Percentiles rank a stretch among this genome's conserved stretches.
phyloP scores from a whole-genome alignment of 2,113 vertebrate species.

The Mobula hypostoma region DNA sequence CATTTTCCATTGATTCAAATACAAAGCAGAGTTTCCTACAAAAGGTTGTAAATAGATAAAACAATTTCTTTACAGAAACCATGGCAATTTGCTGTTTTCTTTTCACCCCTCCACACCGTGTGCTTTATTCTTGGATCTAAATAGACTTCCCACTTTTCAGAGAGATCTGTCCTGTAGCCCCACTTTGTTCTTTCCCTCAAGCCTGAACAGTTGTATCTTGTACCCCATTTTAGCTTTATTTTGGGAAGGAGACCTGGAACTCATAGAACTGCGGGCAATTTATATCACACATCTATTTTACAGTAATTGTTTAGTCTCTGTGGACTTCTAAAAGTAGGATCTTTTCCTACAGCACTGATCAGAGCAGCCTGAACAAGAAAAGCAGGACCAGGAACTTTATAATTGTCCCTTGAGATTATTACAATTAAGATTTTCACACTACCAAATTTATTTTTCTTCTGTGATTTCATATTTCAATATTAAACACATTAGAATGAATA shows the following conservation, averaged over 20 bases:
- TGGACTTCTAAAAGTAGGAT: conserved; percentile 11
- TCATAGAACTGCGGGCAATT: not conserved
- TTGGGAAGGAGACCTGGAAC: not conserved
- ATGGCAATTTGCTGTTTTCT: not conserved
- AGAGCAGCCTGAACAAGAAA: not conserved
- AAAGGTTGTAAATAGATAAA: conserved; percentile 21
- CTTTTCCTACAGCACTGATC: not conserved
- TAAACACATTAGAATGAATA: not conserved
- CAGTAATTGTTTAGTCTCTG: not conserved
- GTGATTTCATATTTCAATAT: not conserved
- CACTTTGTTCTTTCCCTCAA: not conserved
- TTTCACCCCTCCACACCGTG: not conserved
- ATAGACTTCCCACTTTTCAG: not conserved
- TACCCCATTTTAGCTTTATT: not conserved
- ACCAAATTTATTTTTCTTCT: not conserved
- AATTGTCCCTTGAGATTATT: not conserved
- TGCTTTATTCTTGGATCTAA: not conserved
- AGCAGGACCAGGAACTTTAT: not conserved
- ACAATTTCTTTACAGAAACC: conserved; percentile 15
- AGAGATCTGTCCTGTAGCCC: not conserved
- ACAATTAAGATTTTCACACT: not conserved
- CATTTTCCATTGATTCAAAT: conserved; percentile 32
- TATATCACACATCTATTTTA: not conserved
- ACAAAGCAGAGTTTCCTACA: not conserved
- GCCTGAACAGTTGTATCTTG: not conserved